These are phyloP conservation scores for Helicolenus hilgendorfi DNA, from an alignment of 2,797 vertebrate species.

Conservation along the genomic window DNA sequence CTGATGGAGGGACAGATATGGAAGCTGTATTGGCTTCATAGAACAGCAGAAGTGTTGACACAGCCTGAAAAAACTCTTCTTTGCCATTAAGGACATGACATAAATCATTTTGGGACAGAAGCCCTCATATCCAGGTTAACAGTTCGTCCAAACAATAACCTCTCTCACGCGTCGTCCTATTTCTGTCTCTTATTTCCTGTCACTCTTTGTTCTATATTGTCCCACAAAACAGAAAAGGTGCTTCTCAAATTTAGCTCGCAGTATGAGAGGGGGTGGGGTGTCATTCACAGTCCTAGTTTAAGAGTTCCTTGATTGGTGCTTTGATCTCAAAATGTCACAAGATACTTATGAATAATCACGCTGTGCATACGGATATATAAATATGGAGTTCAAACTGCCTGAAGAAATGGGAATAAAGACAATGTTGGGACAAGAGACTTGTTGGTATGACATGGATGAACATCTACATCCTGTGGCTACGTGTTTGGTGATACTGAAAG, in stretches of 20 bases:
- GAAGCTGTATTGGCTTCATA: background rate
- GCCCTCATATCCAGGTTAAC: background rate
- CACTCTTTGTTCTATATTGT: constrained; percentile 16
- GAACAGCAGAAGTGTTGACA: no score
- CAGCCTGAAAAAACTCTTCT: background rate
- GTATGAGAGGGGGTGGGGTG: background rate
- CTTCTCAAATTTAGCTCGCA: background rate
- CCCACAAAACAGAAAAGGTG: constrained; percentile 7
- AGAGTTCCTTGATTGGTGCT: background rate
- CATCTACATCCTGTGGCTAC: background rate
- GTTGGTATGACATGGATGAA: background rate
- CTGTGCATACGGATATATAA: no score
- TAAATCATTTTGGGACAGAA: background rate
- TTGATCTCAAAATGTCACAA: background rate
- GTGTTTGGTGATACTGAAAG: background rate
- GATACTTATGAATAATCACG: background rate
- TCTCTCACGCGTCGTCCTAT: background rate
- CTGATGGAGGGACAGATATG: constrained; percentile 66
- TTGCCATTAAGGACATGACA: background rate
- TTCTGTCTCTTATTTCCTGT: constrained; percentile 14
- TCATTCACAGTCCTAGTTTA: background rate
- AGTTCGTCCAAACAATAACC: background rate
- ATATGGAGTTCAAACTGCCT: background rate
- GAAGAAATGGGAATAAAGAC: background rate
- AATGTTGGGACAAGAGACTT: background rate